A percentile compares a stretch with the other conserved stretches of the same genome.
These are phyloP conservation scores for Rhadina sibilatrix DNA, from an alignment of 2,113 vertebrate genomes.

Conservation along the genomic window DNA sequence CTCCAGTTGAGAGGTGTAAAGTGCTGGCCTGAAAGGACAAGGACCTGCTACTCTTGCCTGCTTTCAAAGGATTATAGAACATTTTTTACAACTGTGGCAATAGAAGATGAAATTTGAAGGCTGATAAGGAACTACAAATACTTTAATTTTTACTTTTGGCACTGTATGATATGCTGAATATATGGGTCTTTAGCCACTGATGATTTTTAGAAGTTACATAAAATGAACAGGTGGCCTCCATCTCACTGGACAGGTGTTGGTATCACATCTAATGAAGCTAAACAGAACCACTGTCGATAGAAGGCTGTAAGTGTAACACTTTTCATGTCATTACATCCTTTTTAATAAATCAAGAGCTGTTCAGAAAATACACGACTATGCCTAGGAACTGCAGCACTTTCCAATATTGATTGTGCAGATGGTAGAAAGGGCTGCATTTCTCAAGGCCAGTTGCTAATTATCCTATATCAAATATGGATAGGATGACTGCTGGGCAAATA, in stretches of 20 bases:
- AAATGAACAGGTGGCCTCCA: slow-evolving; percentile 24
- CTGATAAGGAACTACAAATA: background rate
- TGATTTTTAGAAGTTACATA: background rate
- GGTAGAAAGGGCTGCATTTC: background rate
- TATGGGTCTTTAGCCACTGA: background rate
- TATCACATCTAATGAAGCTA: slow-evolving; percentile 14
- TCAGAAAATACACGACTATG: background rate
- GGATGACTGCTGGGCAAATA: slow-evolving; percentile 18
- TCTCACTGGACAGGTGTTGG: background rate
- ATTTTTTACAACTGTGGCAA: background rate
- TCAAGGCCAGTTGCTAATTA: slow-evolving; percentile 47
- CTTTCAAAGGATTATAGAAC: background rate
- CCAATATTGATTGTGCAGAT: slow-evolving; percentile 11
- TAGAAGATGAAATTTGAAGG: background rate
- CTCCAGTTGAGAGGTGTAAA: background rate
- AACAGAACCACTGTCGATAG: slow-evolving; percentile 32
- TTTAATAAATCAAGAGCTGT: slow-evolving; percentile 34
- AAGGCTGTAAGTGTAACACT: background rate
- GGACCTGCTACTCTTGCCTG: background rate
- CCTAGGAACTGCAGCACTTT: background rate
- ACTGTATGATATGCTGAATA: background rate
- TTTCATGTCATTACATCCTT: background rate
- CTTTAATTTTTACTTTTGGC: background rate
- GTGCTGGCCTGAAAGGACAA: background rate
- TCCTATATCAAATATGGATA: slow-evolving; percentile 33